phyloP scores from a whole-genome alignment of 2,113 vertebrate genomes.

The Mus spicilegus region DNA sequence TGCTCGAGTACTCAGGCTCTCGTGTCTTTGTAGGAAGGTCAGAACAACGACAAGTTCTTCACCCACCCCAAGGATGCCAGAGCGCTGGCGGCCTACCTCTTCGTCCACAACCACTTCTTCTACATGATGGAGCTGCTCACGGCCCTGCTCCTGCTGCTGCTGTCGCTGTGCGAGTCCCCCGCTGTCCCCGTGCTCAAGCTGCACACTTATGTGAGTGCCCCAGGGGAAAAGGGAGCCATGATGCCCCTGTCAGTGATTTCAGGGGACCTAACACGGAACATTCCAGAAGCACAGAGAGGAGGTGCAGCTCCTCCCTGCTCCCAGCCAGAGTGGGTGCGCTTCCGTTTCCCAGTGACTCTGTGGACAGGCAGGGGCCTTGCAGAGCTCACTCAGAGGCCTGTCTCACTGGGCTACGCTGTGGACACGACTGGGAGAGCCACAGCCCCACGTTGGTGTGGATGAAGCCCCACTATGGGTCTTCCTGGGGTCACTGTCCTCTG shows the following conservation, averaged over 20 bases:
- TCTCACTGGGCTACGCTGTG: no score
- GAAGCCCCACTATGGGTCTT: neutral
- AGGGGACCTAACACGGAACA: fast-evolving
- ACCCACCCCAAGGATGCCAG: slow-evolving; percentile 95
- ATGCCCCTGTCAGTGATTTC: fast-evolving
- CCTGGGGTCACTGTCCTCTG: neutral
- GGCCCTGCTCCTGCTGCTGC: slow-evolving; percentile 93
- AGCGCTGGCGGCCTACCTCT: slow-evolving; percentile 96
- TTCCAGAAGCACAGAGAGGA: neutral
- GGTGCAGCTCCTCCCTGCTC: neutral
- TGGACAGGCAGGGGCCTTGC: neutral
- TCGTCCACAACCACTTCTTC: slow-evolving; percentile 97
- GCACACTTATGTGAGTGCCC: slow-evolving; percentile 93
- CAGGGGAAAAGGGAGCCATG: neutral
- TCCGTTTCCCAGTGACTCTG: neutral
- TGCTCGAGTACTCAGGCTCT: fast-evolving
- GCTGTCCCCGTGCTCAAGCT: slow-evolving; percentile 96
- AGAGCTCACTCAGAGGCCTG: neutral
- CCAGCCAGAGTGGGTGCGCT: no score
- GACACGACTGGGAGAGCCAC: no score
- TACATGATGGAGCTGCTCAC: slow-evolving; percentile 98
- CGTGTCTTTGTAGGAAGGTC: slow-evolving; percentile 91
- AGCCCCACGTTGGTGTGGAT: neutral
- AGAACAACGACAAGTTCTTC: slow-evolving; percentile 99
- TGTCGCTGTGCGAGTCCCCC: slow-evolving; percentile 96